Base-by-base conservation (phyloP, 2,113 vertebrate species). In the Cryptotis parvus region DNA sequence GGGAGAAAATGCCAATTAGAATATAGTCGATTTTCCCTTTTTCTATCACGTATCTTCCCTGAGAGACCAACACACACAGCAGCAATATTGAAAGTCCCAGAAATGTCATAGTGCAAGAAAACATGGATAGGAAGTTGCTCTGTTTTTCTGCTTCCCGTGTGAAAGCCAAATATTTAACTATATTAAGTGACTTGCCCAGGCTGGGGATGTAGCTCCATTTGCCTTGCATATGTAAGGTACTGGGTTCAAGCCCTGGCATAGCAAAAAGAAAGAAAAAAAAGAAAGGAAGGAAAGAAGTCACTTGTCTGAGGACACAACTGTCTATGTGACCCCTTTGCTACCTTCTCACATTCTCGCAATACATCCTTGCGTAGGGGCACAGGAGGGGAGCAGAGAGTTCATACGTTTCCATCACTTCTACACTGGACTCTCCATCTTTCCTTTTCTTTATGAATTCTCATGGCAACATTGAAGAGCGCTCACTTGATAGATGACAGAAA, bases 71-170 rank as follows among this genome's bases (percentile, higher is more conserved):
- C 8, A 37, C 8, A 27, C 33, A 41, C 45, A 35, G 35, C 11
- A 15, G 8, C 9, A 24, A 35, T 20, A 10, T 7, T 20, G 73
- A 68, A 26, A 29, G 29, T 10, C 20, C 22, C 45, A 78, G 69
- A 1, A 52, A 49, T 12, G 6, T 74, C 35, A 63, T n/a, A 24
- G 31, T 37, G 1, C 3, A 29, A 31, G 31, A 70, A 83, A 72
- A 66, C 26, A 65, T 14, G 24, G 31, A 33, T 65, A 29, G 10
- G 26, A 65, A 31, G 9, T 24, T 65, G 20, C 9, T 65, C 10
- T 78, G 65, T 83, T 90, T 75, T 84, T 37, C 26, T 27, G 45
- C 6, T 89, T 6, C 43, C 76, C 29, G 84, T 70, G 41, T 91
- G 45, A 20, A 93, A 27, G 2, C 7, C 61, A 89, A 0, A 45